These are phyloP conservation scores for Anastrepha obliqua DNA, from an alignment of 1,140 invertebrate genomes.

Conservation along the genomic window DNA sequence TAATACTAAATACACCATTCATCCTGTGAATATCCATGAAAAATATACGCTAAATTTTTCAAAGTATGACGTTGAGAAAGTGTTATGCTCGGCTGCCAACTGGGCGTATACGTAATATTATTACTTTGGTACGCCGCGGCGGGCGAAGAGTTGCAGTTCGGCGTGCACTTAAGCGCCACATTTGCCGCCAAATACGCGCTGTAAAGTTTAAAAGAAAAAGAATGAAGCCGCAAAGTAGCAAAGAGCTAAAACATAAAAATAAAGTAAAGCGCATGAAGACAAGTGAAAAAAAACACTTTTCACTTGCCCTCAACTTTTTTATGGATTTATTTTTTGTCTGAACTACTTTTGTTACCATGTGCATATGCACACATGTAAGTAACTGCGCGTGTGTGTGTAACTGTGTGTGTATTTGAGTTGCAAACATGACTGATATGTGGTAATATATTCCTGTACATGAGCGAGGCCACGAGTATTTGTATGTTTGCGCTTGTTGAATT, in stretches of 20 bases:
- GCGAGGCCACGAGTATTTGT: not conserved
- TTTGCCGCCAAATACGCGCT: constrained; percentile 43
- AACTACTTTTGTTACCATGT: constrained; percentile 10
- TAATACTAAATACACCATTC: constrained; percentile 44
- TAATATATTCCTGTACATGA: not conserved
- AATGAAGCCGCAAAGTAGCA: constrained; percentile 28
- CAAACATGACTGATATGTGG: constrained; percentile 33
- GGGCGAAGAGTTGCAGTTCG: constrained; percentile 7
- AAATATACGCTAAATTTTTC: constrained; percentile 43
- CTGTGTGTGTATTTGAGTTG: not conserved
- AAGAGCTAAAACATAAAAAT: constrained; percentile 38
- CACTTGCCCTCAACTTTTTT: constrained; percentile 17
- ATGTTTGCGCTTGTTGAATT: not conserved
- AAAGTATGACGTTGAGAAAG: constrained; percentile 51
- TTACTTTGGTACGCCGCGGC: not conserved
- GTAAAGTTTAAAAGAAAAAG: constrained; percentile 10
- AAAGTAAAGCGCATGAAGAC: not conserved
- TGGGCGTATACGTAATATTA: constrained; percentile 27
- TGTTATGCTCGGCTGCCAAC: constrained; percentile 26
- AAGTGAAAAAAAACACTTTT: constrained; percentile 38
- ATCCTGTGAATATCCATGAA: constrained; percentile 3
- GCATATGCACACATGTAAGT: not conserved
- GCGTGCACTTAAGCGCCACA: constrained; percentile 48
- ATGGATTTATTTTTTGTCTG: not conserved
- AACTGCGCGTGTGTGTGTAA: not conserved